Base-by-base conservation (phyloP, 2,113 vertebrate species). In the Coptodon bakossiorum region DNA sequence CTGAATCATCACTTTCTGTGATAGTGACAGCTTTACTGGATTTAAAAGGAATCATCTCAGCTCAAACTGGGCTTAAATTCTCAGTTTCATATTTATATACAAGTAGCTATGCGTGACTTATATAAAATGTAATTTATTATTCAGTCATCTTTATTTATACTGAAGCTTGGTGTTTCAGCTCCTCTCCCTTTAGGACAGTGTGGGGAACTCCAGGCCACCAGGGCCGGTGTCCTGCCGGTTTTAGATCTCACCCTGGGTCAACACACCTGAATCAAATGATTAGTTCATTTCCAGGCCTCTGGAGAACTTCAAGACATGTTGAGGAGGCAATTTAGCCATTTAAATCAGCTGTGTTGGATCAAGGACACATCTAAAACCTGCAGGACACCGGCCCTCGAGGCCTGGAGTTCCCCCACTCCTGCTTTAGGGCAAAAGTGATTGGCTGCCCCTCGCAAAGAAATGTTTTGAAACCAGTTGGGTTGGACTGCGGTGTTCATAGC, bases 201-300 rank as follows among this genome's bases (percentile, higher is more conserved):
- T 63, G 59, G 31, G 17, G 59, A 63, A 36, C 59, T 36, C 31
- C 9, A 11, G 31, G 17, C 59, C 31, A 36, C 9, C 1, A 63
- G 31, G 17, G 9, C 0, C 9, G 0, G 29, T 63, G 59, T 63
- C 29, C 29, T 63, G 0, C 59, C 0, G 0, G 59, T 11, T 34
- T 34, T 34, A 63, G 59, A 63, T 19, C 0, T 63, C 16, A 63
- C 16, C 16, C 29, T 61, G 29, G 29, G 29, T 34, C 16, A 34
- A 61, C 57, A 61, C 59, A 63, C 29, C 3, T 31, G 27, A 61
- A 17, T 31, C 59, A 63, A 19, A 63, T 36, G 0, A 66, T 38
- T 68, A 0, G 4, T 22, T 38, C 34, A 12, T 66, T 36, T 7
- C 3, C 10, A 66, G 31, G 61, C 4, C 29, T 63, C 9, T 0